Percentiles rank a stretch among this genome's conserved stretches.
These are phyloP conservation scores for Momotus momota DNA, from an alignment of 2,797 vertebrate species.

Conservation along the genomic window DNA sequence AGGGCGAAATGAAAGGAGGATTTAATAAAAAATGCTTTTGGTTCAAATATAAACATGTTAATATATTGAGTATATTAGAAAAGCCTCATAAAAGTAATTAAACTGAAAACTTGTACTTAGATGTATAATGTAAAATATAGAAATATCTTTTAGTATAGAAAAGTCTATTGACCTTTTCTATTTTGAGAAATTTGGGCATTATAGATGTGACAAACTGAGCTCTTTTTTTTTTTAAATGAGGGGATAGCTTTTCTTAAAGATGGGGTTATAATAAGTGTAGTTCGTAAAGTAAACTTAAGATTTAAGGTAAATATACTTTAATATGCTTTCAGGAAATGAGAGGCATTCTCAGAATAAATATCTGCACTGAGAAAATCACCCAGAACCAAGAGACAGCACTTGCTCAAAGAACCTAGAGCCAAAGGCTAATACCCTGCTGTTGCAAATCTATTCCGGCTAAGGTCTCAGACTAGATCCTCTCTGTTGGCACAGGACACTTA, in stretches of 20 bases:
- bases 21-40: not conserved
- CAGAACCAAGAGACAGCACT: not conserved
- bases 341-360: not conserved
- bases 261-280: not conserved
- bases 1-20: not conserved
- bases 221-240: not conserved
- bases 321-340: not conserved
- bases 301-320: not conserved
- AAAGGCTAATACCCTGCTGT: not conserved
- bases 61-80: not conserved
- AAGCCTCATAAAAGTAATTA: not conserved
- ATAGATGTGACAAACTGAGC: not conserved
- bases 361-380: not conserved
- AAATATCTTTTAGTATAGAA: not conserved
- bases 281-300: not conserved
- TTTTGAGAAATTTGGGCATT: not conserved
- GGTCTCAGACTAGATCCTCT: not conserved
- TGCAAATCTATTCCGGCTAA: accelerated
- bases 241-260: not conserved
- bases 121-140: not conserved
- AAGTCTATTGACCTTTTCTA: not conserved
- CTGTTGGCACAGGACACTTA: not conserved
- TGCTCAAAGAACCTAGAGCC: not conserved
- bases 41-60: not conserved
- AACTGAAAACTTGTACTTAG: not conserved